Evolutionary conservation across 2,888 invertebrate species (phyloP).

Genomic region (Deroplatys truncata): DNA sequence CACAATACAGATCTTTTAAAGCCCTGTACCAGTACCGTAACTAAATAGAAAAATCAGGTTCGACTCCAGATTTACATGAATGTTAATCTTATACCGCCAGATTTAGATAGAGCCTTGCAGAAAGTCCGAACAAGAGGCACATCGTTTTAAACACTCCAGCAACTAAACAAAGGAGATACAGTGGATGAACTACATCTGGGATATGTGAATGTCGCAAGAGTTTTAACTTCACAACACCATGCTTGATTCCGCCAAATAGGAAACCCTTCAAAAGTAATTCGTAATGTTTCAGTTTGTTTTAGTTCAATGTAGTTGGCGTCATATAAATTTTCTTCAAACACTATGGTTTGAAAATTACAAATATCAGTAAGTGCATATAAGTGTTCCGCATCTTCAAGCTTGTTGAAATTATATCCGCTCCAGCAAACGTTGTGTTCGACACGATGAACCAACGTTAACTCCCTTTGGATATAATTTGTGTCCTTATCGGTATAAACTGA

Average conservation of each 20-base stretch:
- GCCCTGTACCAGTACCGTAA: neutral
- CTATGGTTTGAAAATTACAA: neutral
- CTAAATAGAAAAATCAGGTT: neutral
- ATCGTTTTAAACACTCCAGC: neutral
- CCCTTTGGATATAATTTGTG: neutral
- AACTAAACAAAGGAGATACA: neutral
- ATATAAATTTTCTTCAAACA: neutral
- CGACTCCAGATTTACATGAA: neutral
- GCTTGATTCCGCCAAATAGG: neutral
- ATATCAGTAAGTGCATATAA: neutral
- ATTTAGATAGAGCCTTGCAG: neutral
- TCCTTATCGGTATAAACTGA: neutral
- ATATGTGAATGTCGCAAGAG: neutral
- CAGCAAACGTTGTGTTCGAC: neutral
- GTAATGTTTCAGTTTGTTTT: neutral
- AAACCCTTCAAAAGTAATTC: neutral
- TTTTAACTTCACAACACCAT: neutral
- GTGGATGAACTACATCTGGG: neutral
- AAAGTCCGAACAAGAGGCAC: neutral
- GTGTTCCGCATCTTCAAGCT: neutral
- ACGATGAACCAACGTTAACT: neutral
- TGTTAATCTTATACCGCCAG: neutral
- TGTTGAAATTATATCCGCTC: neutral
- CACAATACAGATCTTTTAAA: neutral
- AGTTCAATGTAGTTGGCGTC: neutral